Evolutionary conservation across 2,888 invertebrate species (phyloP), one percentile per base, ranked within the genome.

Genomic region (Nomada goodeniana): DNA sequence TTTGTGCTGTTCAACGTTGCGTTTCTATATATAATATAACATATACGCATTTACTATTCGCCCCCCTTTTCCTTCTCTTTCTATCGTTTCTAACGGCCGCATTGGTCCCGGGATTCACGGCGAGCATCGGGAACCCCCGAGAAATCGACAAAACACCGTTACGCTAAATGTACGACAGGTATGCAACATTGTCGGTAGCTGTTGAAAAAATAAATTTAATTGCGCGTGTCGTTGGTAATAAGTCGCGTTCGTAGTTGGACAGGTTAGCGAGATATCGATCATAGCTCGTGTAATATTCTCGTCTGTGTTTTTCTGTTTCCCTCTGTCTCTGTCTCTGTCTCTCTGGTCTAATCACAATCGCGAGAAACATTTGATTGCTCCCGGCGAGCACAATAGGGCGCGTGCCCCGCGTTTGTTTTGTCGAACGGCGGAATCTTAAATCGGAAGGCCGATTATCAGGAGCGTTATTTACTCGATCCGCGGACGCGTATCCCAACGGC

Each of bases 381-480:
- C 10, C 80, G 36, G 23, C 60, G 50, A 52, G 63, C 70, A 80
- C 82, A 83, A 85, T 80, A 57, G 76, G 60, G 80, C 82, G 75
- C 85, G 85, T 72, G 78, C 76, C 70, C 15, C 26, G 36, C 70
- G 77, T 74, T 76, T 55, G 86, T 80, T 76, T 76, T 73, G 78
- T 74, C 60, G 68, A 18, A 42, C 70, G 60, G 70, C 60, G 71
- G 82, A 81, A 82, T 86, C 86, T 87, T 86, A 85, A 85, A 86
- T 87, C 85, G 85, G 85, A 78, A 85, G 75, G 79, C 63, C 81
- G 77, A 86, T 86, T 82, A 86, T 82, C 85, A 50, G 71, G 76
- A 72, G 44, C 67, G 76, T 80, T 76, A 84, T 84, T 84, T 82
- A 80, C 68, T 50, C 53, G 64, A 59, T 52, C 64, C 50, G 72